Evolutionary conservation across 1,140 invertebrate species (phyloP), one percentile per base, ranked within the genome.

Genomic region (Rhopalosiphum maidis): DNA sequence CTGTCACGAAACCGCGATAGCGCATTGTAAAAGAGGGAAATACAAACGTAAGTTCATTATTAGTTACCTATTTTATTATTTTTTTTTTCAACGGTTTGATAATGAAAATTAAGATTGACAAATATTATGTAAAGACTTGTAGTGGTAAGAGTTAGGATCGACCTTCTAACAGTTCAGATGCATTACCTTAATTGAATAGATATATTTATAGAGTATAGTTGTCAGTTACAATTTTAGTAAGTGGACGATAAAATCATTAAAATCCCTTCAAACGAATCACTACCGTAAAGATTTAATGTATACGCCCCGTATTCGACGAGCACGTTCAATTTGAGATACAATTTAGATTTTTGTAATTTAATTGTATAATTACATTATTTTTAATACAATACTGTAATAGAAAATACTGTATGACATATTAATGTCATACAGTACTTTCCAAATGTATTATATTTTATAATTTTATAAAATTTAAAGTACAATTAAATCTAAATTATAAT

Each of bases 151-250:
- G 88, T 55, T 55, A 48, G 48, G 15, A 51, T 41, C 2, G 41
- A 41, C 41, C 3, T 41, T 41, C 41, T 88, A 35, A 25, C 8
- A 4, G n/a, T 77, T 68, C n/a, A 18, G 51, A 25, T 8, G 23
- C 41, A 91, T 82, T 68, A 91, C n/a, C 25, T 48, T 91, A 82
- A 91, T 46, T 91, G 41, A 41, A 60, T 90, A 43, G 41, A 60
- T 60, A 90, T 55, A 90, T 41, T 22, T 41, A 55, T 55, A 37
- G 1, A 23, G 35, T 89, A 89, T 8, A 6, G 55, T n/a, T 5
- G 30, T 5, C 55, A 46, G 41, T 77, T 60, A 77, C 43, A 41
- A 46, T 48, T 91, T 91, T 91, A 91, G n/a, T 77, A 43, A 15
- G 22, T 18, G 11, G 15, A 51, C 48, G 48, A 51, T 51, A 51